Base-by-base conservation (phyloP, 1,140 invertebrate genomes). In the Doryteuthis pealeii region DNA sequence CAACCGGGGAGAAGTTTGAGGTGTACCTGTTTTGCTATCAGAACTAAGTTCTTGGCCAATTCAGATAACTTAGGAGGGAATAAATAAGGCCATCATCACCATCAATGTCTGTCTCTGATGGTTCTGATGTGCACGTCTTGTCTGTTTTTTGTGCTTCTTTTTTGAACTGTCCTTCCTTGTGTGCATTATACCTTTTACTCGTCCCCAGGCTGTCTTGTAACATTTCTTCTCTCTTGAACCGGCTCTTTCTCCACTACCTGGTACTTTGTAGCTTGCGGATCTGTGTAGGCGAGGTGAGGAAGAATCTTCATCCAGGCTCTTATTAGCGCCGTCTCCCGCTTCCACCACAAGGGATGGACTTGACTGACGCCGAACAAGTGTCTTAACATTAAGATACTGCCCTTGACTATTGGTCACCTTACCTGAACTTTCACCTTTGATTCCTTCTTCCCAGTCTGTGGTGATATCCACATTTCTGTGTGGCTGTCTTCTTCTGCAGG, bases 101-200 rank as follows among this genome's bases (percentile, higher is more conserved):
- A 62, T 85, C 83, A 33, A 78, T 71, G 49, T 85, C 82, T 3
- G 76, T 72, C 49, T 85, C 83, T 26, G 79, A 80, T 1, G 77
- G 33, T 77, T 85, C 81, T 30, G 65, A 30, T 40, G 70, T 26
- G 71, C 62, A 71, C 28, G 35, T 54, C 62, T 74, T 78, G 69
- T 75, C 77, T 73, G 54, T 62, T 69, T 79, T 72, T 76, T 79
- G 40, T 74, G 45, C 76, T 78, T 80, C 68, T 80, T 81, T 84
- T 91, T 92, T 14, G 92, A 88, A 31, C 91, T 93, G 70, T 92
- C 92, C 72, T 90, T 89, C 58, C 91, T 87, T 0, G 91, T 91
- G 81, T 93, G 91, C 74, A 93, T 92, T 33, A 93, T 93, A 78
- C 92, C 91, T 78, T 92, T 91, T 84, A 93, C 91, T 83, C 92